Conservation (phyloP, 2,888 invertebrate species). For the Luperina testacea region DNA sequence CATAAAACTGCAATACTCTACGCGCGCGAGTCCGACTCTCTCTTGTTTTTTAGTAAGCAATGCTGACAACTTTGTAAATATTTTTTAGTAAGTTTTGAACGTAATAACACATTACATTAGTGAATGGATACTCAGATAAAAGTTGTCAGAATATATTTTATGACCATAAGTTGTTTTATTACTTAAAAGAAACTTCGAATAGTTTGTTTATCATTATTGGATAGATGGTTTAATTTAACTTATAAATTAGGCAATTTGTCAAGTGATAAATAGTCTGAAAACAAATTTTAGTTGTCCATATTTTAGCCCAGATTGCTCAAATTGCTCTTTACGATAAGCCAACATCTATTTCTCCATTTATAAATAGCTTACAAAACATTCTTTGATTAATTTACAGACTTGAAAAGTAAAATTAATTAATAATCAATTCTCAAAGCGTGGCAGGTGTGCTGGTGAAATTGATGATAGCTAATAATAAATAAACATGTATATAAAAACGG, state of each 20-base stretch:
- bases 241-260: slow-evolving; percentile 51
- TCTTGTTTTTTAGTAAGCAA: too few species aligned
- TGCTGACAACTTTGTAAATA: not conserved
- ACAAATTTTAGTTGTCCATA: slow-evolving; percentile 47
- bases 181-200: slow-evolving; percentile 25
- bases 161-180: slow-evolving; percentile 14
- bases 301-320: slow-evolving; percentile 33
- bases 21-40: too few species aligned
- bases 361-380: not conserved
- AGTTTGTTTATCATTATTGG: slow-evolving; percentile 20
- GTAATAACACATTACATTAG: not conserved
- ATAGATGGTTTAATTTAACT: slow-evolving; percentile 42
- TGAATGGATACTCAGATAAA: slow-evolving; percentile 23
- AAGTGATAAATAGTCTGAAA: slow-evolving; percentile 36
- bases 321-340: slow-evolving; percentile 29
- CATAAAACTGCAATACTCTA: too few species aligned
- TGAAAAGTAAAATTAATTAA: not conserved
- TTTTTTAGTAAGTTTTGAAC: not conserved
- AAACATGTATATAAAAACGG: too few species aligned
- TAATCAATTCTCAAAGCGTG: not conserved
- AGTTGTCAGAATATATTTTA: slow-evolving; percentile 10
- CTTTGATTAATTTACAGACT: slow-evolving; percentile 29
- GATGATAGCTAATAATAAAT: not conserved
- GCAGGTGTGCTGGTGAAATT: not conserved
- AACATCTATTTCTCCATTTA: slow-evolving; percentile 16